Percentiles rank a stretch among this genome's conserved stretches.
These are phyloP conservation scores for Cerastis leucographa DNA, from an alignment of 2,888 invertebrate genomes.

Conservation along the genomic window DNA sequence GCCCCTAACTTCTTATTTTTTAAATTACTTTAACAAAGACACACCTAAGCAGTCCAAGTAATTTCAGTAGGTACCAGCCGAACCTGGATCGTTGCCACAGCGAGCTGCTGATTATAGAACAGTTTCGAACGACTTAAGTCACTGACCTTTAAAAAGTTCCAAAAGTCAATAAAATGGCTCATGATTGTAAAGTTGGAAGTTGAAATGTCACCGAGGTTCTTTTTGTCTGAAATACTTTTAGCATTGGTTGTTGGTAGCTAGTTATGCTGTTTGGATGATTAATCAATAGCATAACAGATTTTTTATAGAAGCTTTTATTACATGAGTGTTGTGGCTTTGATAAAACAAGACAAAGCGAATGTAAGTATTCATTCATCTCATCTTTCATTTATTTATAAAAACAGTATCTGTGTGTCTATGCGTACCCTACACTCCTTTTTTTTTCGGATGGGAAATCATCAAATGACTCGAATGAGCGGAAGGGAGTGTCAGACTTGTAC, in stretches of 20 bases:
- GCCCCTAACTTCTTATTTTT: background rate
- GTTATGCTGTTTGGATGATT: background rate
- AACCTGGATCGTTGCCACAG: background rate
- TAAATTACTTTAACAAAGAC: background rate
- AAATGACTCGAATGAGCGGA: too few relatives aligned
- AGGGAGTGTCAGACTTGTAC: too few relatives aligned
- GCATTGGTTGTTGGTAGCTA: background rate
- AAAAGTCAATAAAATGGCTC: conserved; percentile 7
- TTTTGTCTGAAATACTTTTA: background rate
- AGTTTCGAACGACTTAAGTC: background rate
- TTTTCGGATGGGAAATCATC: too few relatives aligned
- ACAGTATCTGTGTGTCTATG: too few relatives aligned
- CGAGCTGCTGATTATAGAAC: background rate
- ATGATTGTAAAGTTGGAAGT: background rate
- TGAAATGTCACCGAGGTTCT: conserved; percentile 8
- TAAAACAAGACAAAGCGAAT: background rate
- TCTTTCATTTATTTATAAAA: too few relatives aligned
- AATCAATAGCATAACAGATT: background rate
- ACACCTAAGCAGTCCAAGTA: conserved; percentile 6
- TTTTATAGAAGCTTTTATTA: background rate
- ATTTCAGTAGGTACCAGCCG: background rate
- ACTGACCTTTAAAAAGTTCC: conserved; percentile 28
- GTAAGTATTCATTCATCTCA: background rate
- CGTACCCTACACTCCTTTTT: too few relatives aligned
- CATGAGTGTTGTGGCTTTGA: background rate